A percentile compares a stretch with the other conserved stretches of the same genome.
Conservation (phyloP, 2,113 vertebrate species). For the Malurus melanocephalus region DNA sequence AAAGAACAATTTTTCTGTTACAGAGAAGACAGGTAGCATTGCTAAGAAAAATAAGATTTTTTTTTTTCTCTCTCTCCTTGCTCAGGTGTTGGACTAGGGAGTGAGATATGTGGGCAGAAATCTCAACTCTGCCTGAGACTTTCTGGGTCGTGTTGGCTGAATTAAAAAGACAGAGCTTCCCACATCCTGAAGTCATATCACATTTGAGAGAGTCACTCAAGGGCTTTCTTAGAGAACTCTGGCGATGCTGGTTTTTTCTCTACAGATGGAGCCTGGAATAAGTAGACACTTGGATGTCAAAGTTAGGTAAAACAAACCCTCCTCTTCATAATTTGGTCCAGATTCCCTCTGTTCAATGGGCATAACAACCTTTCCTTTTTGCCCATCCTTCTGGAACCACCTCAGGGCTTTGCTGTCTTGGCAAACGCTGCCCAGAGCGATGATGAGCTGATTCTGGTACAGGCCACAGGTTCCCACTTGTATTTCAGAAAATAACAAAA, state of each 20-base stretch:
- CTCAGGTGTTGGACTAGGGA: background rate
- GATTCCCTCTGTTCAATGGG: background rate
- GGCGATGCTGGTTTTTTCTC: background rate
- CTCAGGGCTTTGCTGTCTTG: background rate
- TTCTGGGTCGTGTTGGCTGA: background rate
- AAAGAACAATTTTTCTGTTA: conserved; percentile 14
- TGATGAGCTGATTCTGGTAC: background rate
- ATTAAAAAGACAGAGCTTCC: background rate
- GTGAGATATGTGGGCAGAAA: background rate
- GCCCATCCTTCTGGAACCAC: background rate
- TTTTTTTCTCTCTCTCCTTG: background rate
- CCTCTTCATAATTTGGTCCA: background rate
- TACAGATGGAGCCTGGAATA: background rate
- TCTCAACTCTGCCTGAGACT: background rate
- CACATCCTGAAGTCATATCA: background rate
- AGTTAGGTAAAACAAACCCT: background rate
- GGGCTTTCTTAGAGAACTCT: background rate
- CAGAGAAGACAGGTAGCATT: background rate
- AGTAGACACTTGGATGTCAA: background rate
- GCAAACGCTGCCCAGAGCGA: background rate
- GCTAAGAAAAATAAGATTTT: background rate
- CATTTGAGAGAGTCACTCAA: background rate
- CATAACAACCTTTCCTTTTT: background rate
- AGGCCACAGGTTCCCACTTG: background rate
- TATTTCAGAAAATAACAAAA: background rate